Evolutionary conservation across 2,113 vertebrate species (phyloP).

Genomic region (Ornithorhynchus anatinus): DNA sequence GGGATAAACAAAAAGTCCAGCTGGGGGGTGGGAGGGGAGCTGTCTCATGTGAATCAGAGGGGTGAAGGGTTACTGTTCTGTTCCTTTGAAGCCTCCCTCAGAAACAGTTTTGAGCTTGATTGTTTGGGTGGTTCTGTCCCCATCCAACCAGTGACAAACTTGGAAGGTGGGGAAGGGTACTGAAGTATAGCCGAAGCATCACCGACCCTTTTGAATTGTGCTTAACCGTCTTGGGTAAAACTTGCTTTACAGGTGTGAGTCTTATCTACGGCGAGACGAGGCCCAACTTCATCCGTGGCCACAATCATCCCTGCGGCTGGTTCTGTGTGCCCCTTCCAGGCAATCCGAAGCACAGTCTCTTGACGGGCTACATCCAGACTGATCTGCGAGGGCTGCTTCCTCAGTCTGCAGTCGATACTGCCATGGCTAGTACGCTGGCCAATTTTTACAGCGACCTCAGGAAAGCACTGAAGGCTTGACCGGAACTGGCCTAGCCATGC

Average conservation of each 20-base stretch:
- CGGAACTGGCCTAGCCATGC: fast-evolving
- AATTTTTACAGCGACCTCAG: constrained; percentile 81
- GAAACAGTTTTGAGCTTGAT: no score
- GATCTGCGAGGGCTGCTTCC: constrained; percentile 83
- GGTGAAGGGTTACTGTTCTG: no score
- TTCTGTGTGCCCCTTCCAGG: constrained; percentile 79
- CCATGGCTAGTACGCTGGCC: constrained; percentile 79
- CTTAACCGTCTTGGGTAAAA: constrained; percentile 21
- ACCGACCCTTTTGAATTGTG: no score
- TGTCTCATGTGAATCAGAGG: no score
- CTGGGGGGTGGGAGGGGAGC: no score
- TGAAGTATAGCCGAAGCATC: no score
- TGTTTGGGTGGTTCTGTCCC: background rate
- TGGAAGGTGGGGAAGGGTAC: background rate
- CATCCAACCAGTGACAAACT: background rate
- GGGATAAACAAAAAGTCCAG: no score
- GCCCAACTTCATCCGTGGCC: constrained; percentile 77
- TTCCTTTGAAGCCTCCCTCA: no score
- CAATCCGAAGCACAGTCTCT: constrained; percentile 65
- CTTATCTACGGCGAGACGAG: constrained; percentile 71
- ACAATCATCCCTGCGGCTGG: constrained; percentile 87
- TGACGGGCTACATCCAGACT: constrained; percentile 87
- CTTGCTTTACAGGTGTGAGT: constrained; percentile 74
- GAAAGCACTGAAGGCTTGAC: constrained; percentile 66
- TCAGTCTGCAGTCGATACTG: constrained; percentile 80